phyloP scores from a whole-genome alignment of 1,140 invertebrate genomes.

The Antheraea mylitta region DNA sequence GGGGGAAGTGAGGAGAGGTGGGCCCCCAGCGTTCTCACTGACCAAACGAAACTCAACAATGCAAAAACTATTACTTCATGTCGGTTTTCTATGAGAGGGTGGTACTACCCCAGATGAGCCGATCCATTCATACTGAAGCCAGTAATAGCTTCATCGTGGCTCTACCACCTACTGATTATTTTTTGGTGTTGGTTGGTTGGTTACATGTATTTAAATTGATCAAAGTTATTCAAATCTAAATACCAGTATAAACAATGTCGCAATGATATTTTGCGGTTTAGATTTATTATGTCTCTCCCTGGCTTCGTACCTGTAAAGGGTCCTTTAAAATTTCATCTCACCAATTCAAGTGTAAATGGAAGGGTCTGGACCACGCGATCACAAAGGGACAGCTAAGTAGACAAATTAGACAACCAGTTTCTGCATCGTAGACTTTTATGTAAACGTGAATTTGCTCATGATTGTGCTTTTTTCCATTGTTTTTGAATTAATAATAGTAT shows the following conservation, averaged over 20 bases:
- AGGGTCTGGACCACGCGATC: conserved; percentile 7
- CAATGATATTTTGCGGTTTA: neutral
- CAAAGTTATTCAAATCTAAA: neutral
- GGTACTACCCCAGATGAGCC: no score
- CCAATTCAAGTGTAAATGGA: conserved; percentile 40
- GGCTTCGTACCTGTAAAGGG: conserved; percentile 8
- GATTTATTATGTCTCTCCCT: neutral
- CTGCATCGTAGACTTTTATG: neutral
- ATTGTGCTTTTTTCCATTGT: no score
- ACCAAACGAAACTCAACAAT: no score
- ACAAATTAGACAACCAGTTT: conserved; percentile 36
- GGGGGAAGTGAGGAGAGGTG: no score
- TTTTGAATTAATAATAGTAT: no score
- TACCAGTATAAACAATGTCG: neutral
- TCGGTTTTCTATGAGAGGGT: no score
- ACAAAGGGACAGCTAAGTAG: conserved; percentile 35
- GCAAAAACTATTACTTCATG: no score
- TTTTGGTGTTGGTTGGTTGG: no score
- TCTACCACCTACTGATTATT: no score
- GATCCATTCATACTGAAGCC: no score
- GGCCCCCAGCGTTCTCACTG: no score
- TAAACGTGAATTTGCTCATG: neutral
- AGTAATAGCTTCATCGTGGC: no score
- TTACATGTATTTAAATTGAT: neutral
- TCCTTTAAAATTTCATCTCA: conserved; percentile 46